These are phyloP conservation scores for Palloptera scutellata DNA, from an alignment of 2,888 invertebrate genomes.

Conservation along the genomic window DNA sequence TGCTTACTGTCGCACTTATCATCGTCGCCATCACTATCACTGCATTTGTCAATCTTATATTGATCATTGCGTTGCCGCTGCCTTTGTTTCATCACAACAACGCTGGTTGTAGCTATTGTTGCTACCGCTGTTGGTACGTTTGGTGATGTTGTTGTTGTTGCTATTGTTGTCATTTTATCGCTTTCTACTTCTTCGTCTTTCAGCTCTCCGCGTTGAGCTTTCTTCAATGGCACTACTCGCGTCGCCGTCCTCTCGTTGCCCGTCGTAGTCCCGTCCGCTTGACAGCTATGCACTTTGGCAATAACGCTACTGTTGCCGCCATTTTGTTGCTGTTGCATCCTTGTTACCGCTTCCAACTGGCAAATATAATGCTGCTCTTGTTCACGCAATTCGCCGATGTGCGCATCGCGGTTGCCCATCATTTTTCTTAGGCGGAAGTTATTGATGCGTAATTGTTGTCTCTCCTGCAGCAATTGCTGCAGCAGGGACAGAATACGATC, in stretches of 20 bases:
- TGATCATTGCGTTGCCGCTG: conserved; percentile 38
- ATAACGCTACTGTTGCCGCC: conserved; percentile 30
- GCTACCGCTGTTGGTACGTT: conserved; percentile 14
- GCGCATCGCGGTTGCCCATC: conserved; percentile 57
- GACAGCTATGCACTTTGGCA: conserved; percentile 32
- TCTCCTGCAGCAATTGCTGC: conserved; percentile 60
- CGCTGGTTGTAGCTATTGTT: conserved; percentile 10
- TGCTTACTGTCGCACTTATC: background rate
- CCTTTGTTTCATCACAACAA: conserved; percentile 28
- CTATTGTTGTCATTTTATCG: conserved; percentile 38
- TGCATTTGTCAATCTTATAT: conserved; percentile 36
- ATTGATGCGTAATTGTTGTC: conserved; percentile 58
- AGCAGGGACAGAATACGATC: conserved; percentile 61
- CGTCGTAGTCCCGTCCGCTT: conserved; percentile 20
- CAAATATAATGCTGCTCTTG: conserved; percentile 58
- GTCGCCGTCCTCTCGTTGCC: background rate
- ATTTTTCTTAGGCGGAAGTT: conserved; percentile 58
- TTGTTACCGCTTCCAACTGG: conserved; percentile 47
- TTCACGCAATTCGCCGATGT: conserved; percentile 59
- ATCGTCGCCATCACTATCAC: conserved; percentile 36
- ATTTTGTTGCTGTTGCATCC: conserved; percentile 42
- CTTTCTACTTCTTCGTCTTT: conserved; percentile 40
- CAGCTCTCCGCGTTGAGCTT: conserved; percentile 22
- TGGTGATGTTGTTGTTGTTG: conserved; percentile 42
- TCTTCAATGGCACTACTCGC: conserved; percentile 11